Evolutionary conservation across 2,888 invertebrate species (phyloP), one percentile per base, ranked within the genome.

Genomic region (Brachylomia viminalis): DNA sequence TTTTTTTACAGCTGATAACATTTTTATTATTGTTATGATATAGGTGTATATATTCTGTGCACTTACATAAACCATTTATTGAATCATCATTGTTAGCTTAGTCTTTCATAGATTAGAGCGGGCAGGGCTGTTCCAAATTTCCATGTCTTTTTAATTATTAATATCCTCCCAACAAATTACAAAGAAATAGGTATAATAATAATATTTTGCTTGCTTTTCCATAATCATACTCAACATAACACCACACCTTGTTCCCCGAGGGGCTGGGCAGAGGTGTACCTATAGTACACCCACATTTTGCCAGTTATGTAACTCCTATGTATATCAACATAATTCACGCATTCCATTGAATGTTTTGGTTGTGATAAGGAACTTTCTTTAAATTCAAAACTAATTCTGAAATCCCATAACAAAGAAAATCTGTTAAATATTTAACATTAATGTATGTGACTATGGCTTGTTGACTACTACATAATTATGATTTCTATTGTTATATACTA

Each of bases 1-100:
- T 6, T 72, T 64, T 73, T 58, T 10, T 56, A 56, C 30, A 42
- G n/a, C 38, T 81, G 30, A 20, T 72, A 61, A 38, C 23, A 49
- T 38, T 30, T 59, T 45, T 45, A 38, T 11, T 77, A n/a, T 54
- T 80, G 33, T 17, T 27, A 23, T 1, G 27, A 20, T 42, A 58
- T 8, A 42, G 58, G 30, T 58, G 30, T 15, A 2, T 49, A 11
- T 45, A 80, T 38, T 59, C 4, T 20, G 4, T 56, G 30, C 23
- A n/a, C 49, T 54, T 59, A 17, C 20, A 10, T 47, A 23, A 30
- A 54, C 3, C 11, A 47, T 54, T 62, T 0, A 54, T 27, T 72
- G 11, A 15, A 59, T 72, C 17, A 54, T 20, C 17, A 20, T 49
- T 79, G 17, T 30, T 30, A n/a, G n/a, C 20, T 42, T 45, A 17